Conservation (phyloP, 2,888 invertebrate species). For the Morpho achilles region DNA sequence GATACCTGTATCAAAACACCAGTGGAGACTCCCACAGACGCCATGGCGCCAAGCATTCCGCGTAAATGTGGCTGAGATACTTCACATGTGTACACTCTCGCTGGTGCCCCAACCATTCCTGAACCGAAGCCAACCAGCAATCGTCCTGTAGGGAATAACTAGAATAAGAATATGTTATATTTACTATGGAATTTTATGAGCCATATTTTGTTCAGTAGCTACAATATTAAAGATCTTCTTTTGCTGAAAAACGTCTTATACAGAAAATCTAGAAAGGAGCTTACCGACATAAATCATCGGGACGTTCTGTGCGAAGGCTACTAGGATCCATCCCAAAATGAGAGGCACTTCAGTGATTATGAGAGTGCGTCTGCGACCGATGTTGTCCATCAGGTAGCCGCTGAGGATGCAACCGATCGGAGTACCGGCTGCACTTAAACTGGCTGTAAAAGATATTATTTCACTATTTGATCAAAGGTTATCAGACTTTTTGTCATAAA, state of each 20-base stretch:
- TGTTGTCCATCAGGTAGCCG: constrained; percentile 84
- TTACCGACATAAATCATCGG: constrained; percentile 81
- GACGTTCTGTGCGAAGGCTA: constrained; percentile 79
- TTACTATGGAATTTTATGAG: too few species aligned
- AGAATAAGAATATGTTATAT: background rate
- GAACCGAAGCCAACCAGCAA: constrained; percentile 84
- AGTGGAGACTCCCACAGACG: constrained; percentile 85
- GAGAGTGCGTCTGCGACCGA: constrained; percentile 82
- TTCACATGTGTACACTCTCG: constrained; percentile 84
- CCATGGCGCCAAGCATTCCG: constrained; percentile 85
- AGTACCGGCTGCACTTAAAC: constrained; percentile 82
- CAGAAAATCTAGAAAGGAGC: constrained; percentile 9
- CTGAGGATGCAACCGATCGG: constrained; percentile 85
- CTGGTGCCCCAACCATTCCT: constrained; percentile 86
- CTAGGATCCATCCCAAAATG: constrained; percentile 83
- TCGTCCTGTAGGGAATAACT: constrained; percentile 54
- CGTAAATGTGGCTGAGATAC: constrained; percentile 86
- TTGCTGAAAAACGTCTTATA: too few species aligned
- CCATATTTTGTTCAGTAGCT: too few species aligned
- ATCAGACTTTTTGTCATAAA: too few species aligned
- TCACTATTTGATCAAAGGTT: too few species aligned
- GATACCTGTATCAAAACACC: constrained; percentile 81
- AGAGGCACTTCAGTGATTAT: constrained; percentile 83
- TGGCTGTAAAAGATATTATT: constrained; percentile 67
- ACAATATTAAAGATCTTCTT: too few species aligned